Base-by-base conservation (phyloP, 1,140 invertebrate genomes). In the Bombus fervidus region DNA sequence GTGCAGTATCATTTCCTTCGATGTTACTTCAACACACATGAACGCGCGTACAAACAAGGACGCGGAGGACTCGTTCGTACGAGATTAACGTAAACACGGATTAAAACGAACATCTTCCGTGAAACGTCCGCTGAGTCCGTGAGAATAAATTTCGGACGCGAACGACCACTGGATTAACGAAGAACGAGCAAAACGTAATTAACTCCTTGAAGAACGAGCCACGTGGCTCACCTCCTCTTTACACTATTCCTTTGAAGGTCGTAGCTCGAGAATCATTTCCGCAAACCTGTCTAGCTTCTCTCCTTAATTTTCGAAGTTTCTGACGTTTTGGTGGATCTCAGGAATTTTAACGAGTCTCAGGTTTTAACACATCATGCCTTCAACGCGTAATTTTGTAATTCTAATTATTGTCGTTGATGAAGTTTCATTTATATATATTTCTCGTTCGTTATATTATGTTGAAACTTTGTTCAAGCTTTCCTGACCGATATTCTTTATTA, bases 41-140 rank as follows among this genome's bases (percentile, higher is more conserved):
- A 31, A 15, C 76, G 12, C 34, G 39, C 39, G 57, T 53, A 79
- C 47, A 53, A 53, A 22, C 47, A 53, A 53, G 18, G 5, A 53
- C 18, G 1, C 47, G 66, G 18, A 12, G n/a, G 25, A 34, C 18
- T 81, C 57, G 59, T 66, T 81, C 28, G 31, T 41, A 57, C 41
- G 31, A 57, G 77, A 81, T 85, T 76, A 86, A 81, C 84, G 84
- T 73, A 41, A 80, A 81, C 79, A 62, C 47, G 72, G 79, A 86
- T 86, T 86, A 75, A 86, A 86, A 18, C 31, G 39, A 10, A n/a
- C 47, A 53, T 53, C 6, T 53, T 53, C 18, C 47, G 47, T 22
- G 47, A 18, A 34, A 25, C 79, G 75, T 25, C 28, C 59, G 10
- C 10, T 28, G n/a, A 25, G 41, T 39, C 12, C 59, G 4, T 6